Evolutionary conservation across 2,888 invertebrate genomes (phyloP), one percentile per base, ranked within the genome.

Genomic region (Steinernema hermaphroditum): DNA sequence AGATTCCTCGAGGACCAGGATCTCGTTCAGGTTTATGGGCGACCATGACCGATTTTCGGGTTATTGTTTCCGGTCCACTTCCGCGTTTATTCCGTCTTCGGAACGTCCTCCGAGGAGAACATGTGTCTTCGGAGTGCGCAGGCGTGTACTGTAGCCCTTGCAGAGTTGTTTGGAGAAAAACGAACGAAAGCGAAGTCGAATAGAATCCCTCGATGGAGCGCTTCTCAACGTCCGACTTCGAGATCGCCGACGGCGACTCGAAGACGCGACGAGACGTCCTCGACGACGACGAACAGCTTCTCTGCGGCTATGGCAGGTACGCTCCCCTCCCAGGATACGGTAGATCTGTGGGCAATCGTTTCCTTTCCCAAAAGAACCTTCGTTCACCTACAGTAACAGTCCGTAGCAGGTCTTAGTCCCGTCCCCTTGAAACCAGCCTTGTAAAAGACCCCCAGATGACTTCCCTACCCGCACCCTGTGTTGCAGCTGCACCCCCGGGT

Each of bases 401-500:
- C n/a, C n/a, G n/a, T n/a, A n/a, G n/a, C n/a, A n/a, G n/a, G n/a
- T n/a, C n/a, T n/a, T n/a, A n/a, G n/a, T n/a, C n/a, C n/a, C n/a
- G n/a, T n/a, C n/a, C n/a, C n/a, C n/a, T n/a, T n/a, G n/a, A n/a
- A n/a, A n/a, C n/a, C n/a, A n/a, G n/a, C n/a, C n/a, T n/a, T n/a
- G n/a, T n/a, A n/a, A n/a, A n/a, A n/a, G n/a, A n/a, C n/a, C n/a
- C n/a, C n/a, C n/a, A n/a, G n/a, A n/a, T n/a, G n/a, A n/a, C n/a
- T n/a, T n/a, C n/a, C n/a, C n/a, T n/a, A n/a, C n/a, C n/a, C n/a
- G n/a, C n/a, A n/a, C n/a, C n/a, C n/a, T n/a, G n/a, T 24, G 19
- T 81, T 80, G 49, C 72, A 82, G 83, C n/a, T 86, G 82, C 70
- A 81, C 85, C 14, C 85, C 86, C 0, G 16, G 70, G 12, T 86